Percentiles rank a stretch among this genome's conserved stretches.
These are phyloP conservation scores for Cydia strobilella DNA, from an alignment of 1,140 invertebrate genomes.

Conservation along the genomic window DNA sequence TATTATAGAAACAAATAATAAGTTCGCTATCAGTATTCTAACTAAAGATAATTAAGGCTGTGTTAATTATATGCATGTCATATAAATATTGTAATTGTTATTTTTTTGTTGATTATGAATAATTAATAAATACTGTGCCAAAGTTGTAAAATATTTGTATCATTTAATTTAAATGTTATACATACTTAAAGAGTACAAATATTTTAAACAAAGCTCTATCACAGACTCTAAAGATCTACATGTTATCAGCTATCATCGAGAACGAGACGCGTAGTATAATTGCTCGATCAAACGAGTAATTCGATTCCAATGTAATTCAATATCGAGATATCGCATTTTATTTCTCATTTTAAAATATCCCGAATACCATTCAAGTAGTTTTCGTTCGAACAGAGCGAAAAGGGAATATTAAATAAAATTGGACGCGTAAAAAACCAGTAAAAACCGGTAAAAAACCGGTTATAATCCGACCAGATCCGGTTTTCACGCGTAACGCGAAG, in stretches of 20 bases:
- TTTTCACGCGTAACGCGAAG: slow-evolving; percentile 34
- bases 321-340: background rate
- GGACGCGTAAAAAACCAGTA: slow-evolving; percentile 27
- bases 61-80: background rate
- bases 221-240: slow-evolving; percentile 22
- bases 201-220: background rate
- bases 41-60: background rate
- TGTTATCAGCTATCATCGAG: slow-evolving; percentile 27
- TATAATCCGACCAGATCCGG: slow-evolving; percentile 34
- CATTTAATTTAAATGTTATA: background rate
- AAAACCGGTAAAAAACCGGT: slow-evolving; percentile 32
- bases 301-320: slow-evolving; percentile 10
- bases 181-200: background rate
- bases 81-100: background rate
- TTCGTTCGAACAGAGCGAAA: slow-evolving; percentile 2
- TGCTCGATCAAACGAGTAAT: slow-evolving; percentile 1
- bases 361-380: slow-evolving; percentile 25
- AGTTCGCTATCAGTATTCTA: background rate
- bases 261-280: slow-evolving; percentile 25
- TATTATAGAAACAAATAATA: background rate
- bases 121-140: slow-evolving; percentile 3
- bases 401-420: slow-evolving; percentile 30
- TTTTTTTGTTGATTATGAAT: background rate
- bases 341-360: slow-evolving; percentile 11
- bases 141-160: background rate